Evolutionary conservation across 2,797 vertebrate species (phyloP).

Genomic region (Falco novaeseelandiae): DNA sequence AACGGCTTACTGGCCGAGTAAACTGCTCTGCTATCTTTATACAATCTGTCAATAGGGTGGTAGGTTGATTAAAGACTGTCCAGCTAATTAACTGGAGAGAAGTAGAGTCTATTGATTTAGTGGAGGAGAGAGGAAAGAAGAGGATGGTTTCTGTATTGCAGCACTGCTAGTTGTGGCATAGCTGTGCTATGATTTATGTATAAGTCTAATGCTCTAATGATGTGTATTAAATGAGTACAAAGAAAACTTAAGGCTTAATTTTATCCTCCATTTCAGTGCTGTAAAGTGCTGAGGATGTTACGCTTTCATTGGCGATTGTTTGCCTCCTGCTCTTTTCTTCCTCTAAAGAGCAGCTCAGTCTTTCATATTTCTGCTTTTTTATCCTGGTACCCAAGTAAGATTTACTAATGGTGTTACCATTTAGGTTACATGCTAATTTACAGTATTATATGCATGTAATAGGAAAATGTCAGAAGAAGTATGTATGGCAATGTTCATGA

Average conservation of each 20-base stretch:
- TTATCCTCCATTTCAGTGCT: background rate
- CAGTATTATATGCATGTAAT: fast-evolving
- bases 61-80: background rate
- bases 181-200: background rate
- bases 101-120: background rate
- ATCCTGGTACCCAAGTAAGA: background rate
- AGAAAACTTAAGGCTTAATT: background rate
- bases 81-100: background rate
- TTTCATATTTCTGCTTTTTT: background rate
- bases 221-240: background rate
- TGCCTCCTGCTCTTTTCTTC: background rate
- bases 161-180: background rate
- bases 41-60: background rate
- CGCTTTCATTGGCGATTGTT: background rate
- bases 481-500: fast-evolving
- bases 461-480: background rate
- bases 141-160: background rate
- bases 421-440: background rate
- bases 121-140: background rate
- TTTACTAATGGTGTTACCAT: background rate
- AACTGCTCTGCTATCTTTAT: background rate
- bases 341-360: background rate
- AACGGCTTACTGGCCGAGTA: background rate
- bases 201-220: background rate
- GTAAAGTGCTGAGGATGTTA: background rate